These are phyloP conservation scores for Apodemus sylvaticus DNA, from an alignment of 2,113 vertebrate species.

Conservation along the genomic window DNA sequence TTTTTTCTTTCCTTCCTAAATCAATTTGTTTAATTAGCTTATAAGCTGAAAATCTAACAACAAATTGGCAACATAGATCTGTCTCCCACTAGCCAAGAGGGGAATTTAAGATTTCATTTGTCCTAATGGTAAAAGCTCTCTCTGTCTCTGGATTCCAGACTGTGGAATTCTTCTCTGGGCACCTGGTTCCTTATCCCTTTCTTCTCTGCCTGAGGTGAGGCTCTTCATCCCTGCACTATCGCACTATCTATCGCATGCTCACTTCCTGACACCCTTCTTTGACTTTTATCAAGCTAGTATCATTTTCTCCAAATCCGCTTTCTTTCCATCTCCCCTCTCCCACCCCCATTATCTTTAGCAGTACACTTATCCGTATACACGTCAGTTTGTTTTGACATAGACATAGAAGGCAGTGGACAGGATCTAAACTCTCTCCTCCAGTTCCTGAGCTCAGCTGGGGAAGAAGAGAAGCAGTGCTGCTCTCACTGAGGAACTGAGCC, in stretches of 20 bases:
- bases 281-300: background rate
- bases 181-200: slow-evolving; percentile 1
- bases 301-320: slow-evolving; percentile 19
- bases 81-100: background rate
- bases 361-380: background rate
- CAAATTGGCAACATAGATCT: background rate
- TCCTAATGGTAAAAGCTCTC: background rate
- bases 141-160: background rate
- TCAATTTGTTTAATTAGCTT: background rate
- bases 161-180: background rate
- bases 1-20: background rate
- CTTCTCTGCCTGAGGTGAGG: background rate
- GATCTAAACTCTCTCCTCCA: background rate
- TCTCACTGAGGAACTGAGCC: slow-evolving; percentile 27
- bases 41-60: slow-evolving; percentile 7
- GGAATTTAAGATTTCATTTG: slow-evolving; percentile 4
- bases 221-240: background rate
- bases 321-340: background rate
- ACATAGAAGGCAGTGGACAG: background rate
- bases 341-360: background rate
- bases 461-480: slow-evolving; percentile 15
- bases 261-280: background rate
- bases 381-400: background rate
- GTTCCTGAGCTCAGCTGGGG: background rate
- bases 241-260: background rate